Evolutionary conservation across 2,113 vertebrate species (phyloP).

Genomic region (Pituophis catenifer): DNA sequence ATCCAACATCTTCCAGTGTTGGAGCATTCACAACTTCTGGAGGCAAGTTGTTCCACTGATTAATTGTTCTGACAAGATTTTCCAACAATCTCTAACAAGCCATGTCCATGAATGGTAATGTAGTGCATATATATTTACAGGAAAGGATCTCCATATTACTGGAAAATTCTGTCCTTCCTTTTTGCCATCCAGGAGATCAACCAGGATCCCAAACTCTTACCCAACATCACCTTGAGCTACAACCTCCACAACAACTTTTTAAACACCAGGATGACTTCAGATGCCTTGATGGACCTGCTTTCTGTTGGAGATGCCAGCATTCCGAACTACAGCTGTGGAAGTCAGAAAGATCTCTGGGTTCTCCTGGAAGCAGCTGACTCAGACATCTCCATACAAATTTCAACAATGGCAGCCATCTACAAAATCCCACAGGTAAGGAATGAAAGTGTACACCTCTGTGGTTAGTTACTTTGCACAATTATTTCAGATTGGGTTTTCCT

Average conservation of each 20-base stretch:
- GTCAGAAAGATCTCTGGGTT: neutral
- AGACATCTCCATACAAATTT: neutral
- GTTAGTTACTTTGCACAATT: neutral
- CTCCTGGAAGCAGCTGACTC: neutral
- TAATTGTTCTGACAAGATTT: too few species aligned
- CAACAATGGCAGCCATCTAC: neutral
- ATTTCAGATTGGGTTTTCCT: neutral
- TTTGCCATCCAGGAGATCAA: neutral
- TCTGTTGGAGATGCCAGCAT: neutral
- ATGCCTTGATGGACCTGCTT: neutral
- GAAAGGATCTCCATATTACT: neutral
- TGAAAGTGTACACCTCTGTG: neutral
- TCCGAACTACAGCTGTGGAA: neutral
- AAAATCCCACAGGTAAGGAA: neutral
- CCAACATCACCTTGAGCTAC: neutral
- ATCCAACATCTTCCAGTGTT: too few species aligned
- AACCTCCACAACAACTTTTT: neutral
- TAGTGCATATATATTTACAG: neutral
- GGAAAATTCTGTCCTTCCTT: neutral
- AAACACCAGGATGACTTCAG: neutral
- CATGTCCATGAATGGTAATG: neutral
- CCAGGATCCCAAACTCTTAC: neutral
- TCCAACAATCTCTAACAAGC: neutral
- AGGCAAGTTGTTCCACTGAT: too few species aligned
- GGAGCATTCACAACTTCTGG: too few species aligned